These are phyloP conservation scores for Pogonus chalceus DNA, from an alignment of 1,140 invertebrate species.

Conservation along the genomic window DNA sequence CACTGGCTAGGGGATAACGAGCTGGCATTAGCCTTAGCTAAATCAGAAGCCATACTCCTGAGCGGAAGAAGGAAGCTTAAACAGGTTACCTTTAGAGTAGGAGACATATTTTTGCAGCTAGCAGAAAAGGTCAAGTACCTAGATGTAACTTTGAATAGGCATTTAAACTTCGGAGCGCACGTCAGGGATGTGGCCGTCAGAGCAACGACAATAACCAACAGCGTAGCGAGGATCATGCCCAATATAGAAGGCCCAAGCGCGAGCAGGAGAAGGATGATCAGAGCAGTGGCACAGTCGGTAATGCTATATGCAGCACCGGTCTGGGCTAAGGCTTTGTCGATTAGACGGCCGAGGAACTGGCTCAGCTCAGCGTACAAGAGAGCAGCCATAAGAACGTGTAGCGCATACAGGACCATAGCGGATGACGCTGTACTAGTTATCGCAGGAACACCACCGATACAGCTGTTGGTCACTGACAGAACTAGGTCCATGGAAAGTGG, in stretches of 20 bases:
- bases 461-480: no score
- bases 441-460: no score
- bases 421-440: background rate
- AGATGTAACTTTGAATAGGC: slow-evolving; percentile 9
- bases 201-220: background rate
- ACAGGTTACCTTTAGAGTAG: background rate
- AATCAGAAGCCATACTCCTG: slow-evolving; percentile 16
- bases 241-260: background rate
- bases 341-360: background rate
- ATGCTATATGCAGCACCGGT: slow-evolving; percentile 8
- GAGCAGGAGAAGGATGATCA: background rate
- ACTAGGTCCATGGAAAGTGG: no score
- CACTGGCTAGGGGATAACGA: background rate
- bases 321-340: background rate
- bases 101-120: background rate
- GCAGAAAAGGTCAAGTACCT: slow-evolving; percentile 13
- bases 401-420: background rate
- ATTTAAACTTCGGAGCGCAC: background rate
- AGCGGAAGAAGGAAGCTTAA: slow-evolving; percentile 9
- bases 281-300: slow-evolving; percentile 3
- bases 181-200: background rate
- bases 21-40: slow-evolving; percentile 8
- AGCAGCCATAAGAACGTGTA: background rate
- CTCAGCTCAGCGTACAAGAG: background rate
- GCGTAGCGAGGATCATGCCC: background rate